Evolutionary conservation across 2,113 vertebrate species (phyloP).

Genomic region (Dinomys branickii): DNA sequence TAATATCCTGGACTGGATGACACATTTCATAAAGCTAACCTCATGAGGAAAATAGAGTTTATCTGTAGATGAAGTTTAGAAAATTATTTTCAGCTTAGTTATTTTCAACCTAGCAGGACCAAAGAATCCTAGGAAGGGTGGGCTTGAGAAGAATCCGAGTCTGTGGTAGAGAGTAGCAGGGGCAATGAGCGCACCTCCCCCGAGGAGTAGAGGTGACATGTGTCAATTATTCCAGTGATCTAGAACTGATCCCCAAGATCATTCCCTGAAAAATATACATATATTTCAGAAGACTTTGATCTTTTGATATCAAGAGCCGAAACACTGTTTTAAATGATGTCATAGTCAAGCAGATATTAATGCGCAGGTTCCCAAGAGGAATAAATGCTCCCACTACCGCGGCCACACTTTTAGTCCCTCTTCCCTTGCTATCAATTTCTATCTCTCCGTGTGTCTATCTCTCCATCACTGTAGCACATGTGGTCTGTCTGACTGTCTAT

Average conservation of each 20-base stretch:
- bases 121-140: too few species aligned
- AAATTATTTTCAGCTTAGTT: not conserved
- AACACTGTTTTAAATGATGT: not conserved
- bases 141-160: not conserved
- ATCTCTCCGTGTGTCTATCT: not conserved
- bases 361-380: not conserved
- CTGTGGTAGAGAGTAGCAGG: not conserved
- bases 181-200: not conserved
- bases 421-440: not conserved
- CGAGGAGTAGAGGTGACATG: not conserved
- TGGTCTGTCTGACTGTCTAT: not conserved
- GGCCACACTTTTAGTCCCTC: not conserved
- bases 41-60: not conserved
- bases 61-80: not conserved
- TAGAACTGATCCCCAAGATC: not conserved
- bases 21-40: not conserved
- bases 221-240: not conserved
- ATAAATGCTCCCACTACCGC: not conserved
- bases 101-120: not conserved
- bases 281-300: not conserved
- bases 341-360: not conserved
- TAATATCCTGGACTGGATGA: not conserved
- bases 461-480: not conserved
- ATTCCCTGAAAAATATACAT: not conserved
- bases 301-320: not conserved